Conservation (phyloP, 2,888 invertebrate genomes). For the Harmothoe impar region DNA sequence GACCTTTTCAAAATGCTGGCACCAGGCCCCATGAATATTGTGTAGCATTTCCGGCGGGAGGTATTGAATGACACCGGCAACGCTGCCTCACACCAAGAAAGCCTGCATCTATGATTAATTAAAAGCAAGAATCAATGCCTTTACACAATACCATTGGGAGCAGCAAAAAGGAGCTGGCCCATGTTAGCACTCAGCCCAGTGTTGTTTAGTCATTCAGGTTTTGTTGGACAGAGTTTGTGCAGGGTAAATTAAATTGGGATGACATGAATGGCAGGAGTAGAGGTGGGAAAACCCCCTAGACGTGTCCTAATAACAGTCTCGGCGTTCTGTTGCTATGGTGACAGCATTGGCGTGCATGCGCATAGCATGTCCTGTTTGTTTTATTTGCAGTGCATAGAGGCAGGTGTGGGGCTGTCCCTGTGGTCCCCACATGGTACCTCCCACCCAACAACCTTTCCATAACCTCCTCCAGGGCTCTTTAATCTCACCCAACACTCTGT, state of each 20-base stretch:
- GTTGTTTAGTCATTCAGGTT: neutral
- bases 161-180: neutral
- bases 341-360: neutral
- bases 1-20: too few species aligned
- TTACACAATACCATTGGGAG: neutral
- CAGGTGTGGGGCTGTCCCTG: neutral
- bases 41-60: neutral
- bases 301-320: neutral
- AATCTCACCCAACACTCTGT: neutral
- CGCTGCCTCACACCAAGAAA: neutral
- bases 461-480: neutral
- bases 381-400: neutral
- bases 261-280: neutral
- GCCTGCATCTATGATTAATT: conserved; percentile 17
- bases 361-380: conserved; percentile 27
- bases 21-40: neutral
- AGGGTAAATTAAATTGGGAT: neutral
- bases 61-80: neutral
- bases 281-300: neutral
- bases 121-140: neutral
- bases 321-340: neutral
- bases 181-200: neutral
- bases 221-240: neutral
- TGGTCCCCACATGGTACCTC: neutral
- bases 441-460: neutral